A percentile compares a stretch with the other conserved stretches of the same genome.
Conservation (phyloP, 2,888 invertebrate species). For the Sphaerophoria rueppellii region DNA sequence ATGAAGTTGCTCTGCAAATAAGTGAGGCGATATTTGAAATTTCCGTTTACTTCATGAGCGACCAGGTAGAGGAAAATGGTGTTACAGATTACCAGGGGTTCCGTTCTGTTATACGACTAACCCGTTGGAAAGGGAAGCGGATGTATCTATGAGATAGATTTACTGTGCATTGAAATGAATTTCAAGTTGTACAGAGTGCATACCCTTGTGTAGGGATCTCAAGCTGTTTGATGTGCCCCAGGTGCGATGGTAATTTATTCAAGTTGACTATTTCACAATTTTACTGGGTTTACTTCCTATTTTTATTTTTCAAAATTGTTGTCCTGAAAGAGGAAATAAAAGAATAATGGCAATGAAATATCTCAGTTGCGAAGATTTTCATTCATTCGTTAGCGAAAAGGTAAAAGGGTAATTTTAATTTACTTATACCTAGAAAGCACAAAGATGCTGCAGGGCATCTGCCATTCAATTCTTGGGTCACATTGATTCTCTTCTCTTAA, state of each 20-base stretch:
- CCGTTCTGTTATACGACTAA: neutral
- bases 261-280: constrained; percentile 62
- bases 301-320: constrained; percentile 41
- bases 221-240: constrained; percentile 47
- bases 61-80: constrained; percentile 55
- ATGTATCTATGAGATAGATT: constrained; percentile 44
- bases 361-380: constrained; percentile 36
- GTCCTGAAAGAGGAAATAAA: constrained; percentile 39
- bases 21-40: constrained; percentile 57
- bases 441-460: constrained; percentile 23
- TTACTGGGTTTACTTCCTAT: constrained; percentile 24
- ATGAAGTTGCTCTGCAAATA: constrained; percentile 60
- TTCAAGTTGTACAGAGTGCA: constrained; percentile 1
- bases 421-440: constrained; percentile 19
- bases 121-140: neutral
- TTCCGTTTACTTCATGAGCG: constrained; percentile 47
- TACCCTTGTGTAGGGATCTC: constrained; percentile 18
- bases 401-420: constrained; percentile 38
- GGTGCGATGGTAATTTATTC: constrained; percentile 64
- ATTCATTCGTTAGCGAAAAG: constrained; percentile 33
- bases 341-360: constrained; percentile 35
- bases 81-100: constrained; percentile 47
- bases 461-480: too few species aligned
- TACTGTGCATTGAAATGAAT: constrained; percentile 32
- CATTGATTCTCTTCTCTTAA: neutral